Evolutionary conservation across 2,888 invertebrate genomes (phyloP), one percentile per base, ranked within the genome.

Genomic region (Argynnis bischoffii): DNA sequence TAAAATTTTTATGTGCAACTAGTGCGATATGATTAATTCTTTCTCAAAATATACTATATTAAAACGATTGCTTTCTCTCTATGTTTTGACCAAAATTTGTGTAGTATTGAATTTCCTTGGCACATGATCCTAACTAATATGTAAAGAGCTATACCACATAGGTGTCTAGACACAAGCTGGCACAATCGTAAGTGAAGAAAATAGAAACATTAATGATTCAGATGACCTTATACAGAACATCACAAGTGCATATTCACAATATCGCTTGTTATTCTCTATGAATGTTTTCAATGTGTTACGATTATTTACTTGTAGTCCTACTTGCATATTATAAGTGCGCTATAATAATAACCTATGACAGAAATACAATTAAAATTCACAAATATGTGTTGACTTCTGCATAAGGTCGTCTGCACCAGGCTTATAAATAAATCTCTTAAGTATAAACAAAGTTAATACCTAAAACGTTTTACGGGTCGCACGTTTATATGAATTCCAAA

Each of bases 401-500:
- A 63, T 41, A 69, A 69, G 55, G 60, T 64, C 71, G 56, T 26
- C 60, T 61, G 66, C 48, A 63, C 47, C 61, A 59, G 16, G 35
- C 46, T 53, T 50, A 60, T 50, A 46, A 70, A 65, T 67, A 56
- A 57, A 35, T 21, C 55, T 56, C 67, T 51, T 60, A 63, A 69
- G 48, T 65, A 64, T 63, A 69, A 69, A 64, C 46, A 55, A 69
- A 64, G 31, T 64, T 63, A 57, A 63, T 59, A 63, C 57, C 55
- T 55, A 63, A 56, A 41, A 64, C 55, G 50, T 61, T 64, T 57
- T 54, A 54, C 56, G 21, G 68, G 66, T 70, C 59, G 60, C 46
- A 66, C 69, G 69, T 63, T 73, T 73, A 71, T 69, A 71, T 74
- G 74, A 74, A 74, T 71, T 74, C 72, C 64, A 71, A 74, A 74